Conservation (phyloP, 1,140 invertebrate species). For the Brachionus rubens region DNA sequence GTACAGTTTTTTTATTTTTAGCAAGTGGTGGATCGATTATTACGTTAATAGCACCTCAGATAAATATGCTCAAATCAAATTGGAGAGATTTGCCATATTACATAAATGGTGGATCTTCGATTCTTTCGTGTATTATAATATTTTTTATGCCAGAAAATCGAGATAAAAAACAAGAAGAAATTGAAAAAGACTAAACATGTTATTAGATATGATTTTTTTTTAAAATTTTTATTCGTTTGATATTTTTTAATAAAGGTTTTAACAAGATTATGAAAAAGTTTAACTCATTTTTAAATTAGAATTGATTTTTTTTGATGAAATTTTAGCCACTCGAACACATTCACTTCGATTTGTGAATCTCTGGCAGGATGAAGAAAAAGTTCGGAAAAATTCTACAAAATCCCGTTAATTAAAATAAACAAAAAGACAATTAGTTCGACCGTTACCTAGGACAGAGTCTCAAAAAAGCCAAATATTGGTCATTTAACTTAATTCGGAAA, state of each 20-base stretch:
- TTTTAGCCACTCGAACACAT: no score
- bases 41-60: constrained; percentile 28
- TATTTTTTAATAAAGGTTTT: neutral
- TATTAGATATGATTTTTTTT: neutral
- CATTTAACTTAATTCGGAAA: no score
- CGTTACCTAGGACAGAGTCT: no score
- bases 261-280: no score
- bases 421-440: no score
- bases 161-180: neutral
- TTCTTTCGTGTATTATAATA: neutral
- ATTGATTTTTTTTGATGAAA: no score
- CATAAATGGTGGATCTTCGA: neutral
- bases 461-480: no score
- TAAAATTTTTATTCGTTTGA: neutral
- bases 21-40: neutral
- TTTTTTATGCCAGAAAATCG: neutral
- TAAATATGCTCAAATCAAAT: constrained; percentile 30
- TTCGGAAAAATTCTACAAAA: no score
- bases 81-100: constrained; percentile 11
- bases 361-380: no score
- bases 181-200: neutral
- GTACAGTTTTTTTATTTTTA: constrained; percentile 31
- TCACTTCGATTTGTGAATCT: no score
- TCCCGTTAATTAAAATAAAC: no score
- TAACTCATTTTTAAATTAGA: no score